Percentiles rank a stretch among this genome's conserved stretches.
phyloP scores from a whole-genome alignment of 2,888 invertebrate genomes.

The Lydus trimaculatus region DNA sequence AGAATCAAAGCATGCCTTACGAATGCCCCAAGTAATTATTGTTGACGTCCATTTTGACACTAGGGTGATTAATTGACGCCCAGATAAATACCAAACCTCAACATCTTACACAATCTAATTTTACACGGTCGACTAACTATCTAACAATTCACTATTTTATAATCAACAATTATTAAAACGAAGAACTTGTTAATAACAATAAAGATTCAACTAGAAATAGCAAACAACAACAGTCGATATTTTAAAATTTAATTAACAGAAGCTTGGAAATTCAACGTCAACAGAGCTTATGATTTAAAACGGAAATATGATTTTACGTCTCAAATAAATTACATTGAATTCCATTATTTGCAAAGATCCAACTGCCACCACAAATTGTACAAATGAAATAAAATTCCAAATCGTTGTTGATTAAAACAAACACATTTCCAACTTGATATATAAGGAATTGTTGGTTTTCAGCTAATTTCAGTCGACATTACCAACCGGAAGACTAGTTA shows the following conservation, averaged over 20 bases:
- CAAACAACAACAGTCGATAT: neutral
- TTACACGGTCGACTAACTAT: neutral
- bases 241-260: neutral
- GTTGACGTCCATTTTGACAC: constrained; percentile 12
- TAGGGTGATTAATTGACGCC: constrained; percentile 20
- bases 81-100: neutral
- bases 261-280: neutral
- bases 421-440: neutral
- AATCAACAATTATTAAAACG: neutral
- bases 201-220: neutral
- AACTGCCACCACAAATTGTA: too few relatives aligned
- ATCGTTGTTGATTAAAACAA: constrained; percentile 3
- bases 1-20: constrained; percentile 8
- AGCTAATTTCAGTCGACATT: constrained; percentile 9
- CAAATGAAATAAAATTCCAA: neutral
- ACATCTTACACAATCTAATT: neutral
- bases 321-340: constrained; percentile 12
- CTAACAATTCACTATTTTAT: neutral
- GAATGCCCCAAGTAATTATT: constrained; percentile 11
- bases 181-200: neutral
- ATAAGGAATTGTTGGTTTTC: constrained; percentile 11
- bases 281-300: constrained; percentile 3
- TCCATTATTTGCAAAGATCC: neutral
- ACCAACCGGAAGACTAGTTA: neutral
- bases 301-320: constrained; percentile 14